Base-by-base conservation (phyloP, 2,113 vertebrate species). In the Calidris pugnax region DNA sequence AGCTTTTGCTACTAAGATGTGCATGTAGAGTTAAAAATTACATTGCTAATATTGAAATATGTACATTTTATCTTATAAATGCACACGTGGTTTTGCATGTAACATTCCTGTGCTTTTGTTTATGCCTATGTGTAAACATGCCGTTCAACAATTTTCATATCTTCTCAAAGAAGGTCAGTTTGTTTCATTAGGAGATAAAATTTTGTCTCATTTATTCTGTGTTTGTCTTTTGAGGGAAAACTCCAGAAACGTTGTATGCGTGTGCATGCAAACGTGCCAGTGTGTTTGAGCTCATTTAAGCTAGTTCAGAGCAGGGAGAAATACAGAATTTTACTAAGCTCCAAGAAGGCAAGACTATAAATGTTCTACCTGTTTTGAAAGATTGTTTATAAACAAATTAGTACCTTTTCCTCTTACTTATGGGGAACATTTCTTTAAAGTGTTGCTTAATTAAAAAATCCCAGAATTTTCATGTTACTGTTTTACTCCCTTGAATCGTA, bases 201-300 rank as follows among this genome's bases (percentile, higher is more conserved):
- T 53, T 60, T 92, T 86, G 30, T 48, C 9, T 57, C 53, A 53
- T 73, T 80, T 69, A 5, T 76, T 89, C 27, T 66, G 8, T 1
- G 3, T 88, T 82, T 85, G 5, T 23, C 18, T 45, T 81, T 50
- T 74, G 2, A 3, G 7, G 28, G 12, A 22, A 69, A 66, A 71
- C 53, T 57, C 3, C 10, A 60, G 56, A 53, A 80, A 41, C 4
- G 62, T 12, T 64, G 3, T 24, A 12, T 14, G 7, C 10, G 14
- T 32, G 18, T 37, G 5, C 26, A 23, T 1, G 4, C 16, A 5
- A 6, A 12, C 6, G 4, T 11, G 6, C 4, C 7, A 2, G 2
- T 6, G 3, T 88, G 24, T 21, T 88, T 76, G 64, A 83, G 6
- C 5, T 77, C 55, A 18, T 85, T 86, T 56, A 86, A 66, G 14